These are phyloP conservation scores for Drosophila rellima DNA, from an alignment of 2,888 invertebrate genomes.

Conservation along the genomic window DNA sequence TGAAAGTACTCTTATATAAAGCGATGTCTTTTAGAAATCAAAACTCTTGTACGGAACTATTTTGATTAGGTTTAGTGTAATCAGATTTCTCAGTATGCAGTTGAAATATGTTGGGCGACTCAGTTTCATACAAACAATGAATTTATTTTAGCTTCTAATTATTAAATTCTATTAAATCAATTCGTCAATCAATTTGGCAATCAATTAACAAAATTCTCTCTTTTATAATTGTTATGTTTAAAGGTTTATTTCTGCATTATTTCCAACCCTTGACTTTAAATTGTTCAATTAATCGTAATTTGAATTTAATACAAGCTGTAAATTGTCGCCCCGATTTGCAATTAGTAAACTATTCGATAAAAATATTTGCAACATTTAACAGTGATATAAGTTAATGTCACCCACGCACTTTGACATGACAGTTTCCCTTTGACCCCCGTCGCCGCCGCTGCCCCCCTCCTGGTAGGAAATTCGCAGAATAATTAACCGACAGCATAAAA, in stretches of 20 bases:
- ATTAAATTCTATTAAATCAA: neutral
- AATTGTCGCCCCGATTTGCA: constrained; percentile 19
- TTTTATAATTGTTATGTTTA: constrained; percentile 1
- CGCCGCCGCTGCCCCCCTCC: neutral
- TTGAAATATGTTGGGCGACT: no score
- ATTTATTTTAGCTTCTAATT: neutral
- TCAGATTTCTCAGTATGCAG: no score
- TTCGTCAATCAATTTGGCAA: neutral
- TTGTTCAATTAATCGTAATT: constrained; percentile 7
- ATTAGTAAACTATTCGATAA: constrained; percentile 35
- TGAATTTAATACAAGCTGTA: neutral
- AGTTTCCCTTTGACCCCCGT: constrained; percentile 5
- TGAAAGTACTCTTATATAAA: neutral
- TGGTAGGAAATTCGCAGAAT: constrained; percentile 58
- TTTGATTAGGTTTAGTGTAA: neutral
- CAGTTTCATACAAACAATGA: neutral
- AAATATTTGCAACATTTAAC: constrained; percentile 21
- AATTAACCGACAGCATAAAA: constrained; percentile 74
- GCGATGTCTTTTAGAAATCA: neutral
- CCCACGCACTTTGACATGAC: constrained; percentile 38
- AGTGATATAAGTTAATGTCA: constrained; percentile 33
- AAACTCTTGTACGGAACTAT: neutral
- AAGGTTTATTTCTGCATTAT: constrained; percentile 1
- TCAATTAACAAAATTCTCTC: neutral
- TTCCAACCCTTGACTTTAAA: neutral